Percentiles rank a stretch among this genome's conserved stretches.
Conservation (phyloP, 2,888 invertebrate genomes). For the Corbicula japonica region DNA sequence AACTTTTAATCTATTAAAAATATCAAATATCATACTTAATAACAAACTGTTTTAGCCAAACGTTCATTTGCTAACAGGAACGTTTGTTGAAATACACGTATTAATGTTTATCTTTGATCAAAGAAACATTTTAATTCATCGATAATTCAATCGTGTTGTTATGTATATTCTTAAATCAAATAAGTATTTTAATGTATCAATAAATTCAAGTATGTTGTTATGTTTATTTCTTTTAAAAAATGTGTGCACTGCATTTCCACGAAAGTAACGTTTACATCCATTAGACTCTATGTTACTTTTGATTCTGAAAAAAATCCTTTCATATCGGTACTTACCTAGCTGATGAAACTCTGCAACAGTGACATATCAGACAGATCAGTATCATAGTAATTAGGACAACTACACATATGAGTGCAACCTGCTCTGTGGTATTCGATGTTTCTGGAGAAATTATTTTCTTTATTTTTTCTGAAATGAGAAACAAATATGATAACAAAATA, state of each 20-base stretch:
- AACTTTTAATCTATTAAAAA: no score
- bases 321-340: background rate
- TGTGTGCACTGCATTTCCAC: background rate
- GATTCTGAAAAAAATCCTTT: background rate
- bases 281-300: background rate
- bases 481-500: background rate
- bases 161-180: no score
- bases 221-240: background rate
- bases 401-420: background rate
- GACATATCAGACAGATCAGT: background rate
- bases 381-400: background rate
- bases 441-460: background rate
- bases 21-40: no score
- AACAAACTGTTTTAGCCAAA: no score
- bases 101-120: no score
- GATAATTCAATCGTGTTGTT: no score
- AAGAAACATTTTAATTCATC: no score
- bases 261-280: background rate
- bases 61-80: no score
- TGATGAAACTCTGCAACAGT: slow-evolving; percentile 1
- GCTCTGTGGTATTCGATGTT: background rate
- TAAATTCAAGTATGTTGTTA: no score
- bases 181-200: no score
- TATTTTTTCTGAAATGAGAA: background rate
- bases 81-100: no score